phyloP scores from a whole-genome alignment of 1,140 invertebrate species.

The Eciton burchellii region DNA sequence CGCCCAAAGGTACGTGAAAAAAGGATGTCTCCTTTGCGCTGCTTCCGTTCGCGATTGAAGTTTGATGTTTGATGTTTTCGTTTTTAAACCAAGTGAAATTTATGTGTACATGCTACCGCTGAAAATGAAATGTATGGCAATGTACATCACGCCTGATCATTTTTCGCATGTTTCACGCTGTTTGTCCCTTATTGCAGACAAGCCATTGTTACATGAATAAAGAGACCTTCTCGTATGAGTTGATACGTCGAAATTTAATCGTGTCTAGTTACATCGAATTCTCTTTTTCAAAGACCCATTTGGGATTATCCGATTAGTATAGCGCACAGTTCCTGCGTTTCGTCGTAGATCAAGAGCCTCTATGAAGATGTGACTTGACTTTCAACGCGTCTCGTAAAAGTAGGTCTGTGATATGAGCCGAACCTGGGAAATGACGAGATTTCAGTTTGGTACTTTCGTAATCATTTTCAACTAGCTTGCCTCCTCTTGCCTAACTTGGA shows the following conservation, averaged over 20 bases:
- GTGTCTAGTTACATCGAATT: neutral
- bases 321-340: neutral
- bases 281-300: neutral
- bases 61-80: neutral
- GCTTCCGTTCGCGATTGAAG: neutral
- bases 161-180: neutral
- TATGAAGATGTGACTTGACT: slow-evolving; percentile 4
- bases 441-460: neutral
- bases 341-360: neutral
- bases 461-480: neutral
- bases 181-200: too few relatives aligned
- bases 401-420: neutral
- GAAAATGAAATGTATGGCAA: neutral
- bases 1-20: slow-evolving; percentile 70
- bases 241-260: neutral
- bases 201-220: too few relatives aligned
- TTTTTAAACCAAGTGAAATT: neutral
- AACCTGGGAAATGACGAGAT: neutral
- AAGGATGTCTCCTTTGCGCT: neutral
- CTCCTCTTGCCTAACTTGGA: neutral
- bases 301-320: neutral
- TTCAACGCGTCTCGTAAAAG: neutral
- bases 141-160: neutral
- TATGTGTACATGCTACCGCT: neutral
- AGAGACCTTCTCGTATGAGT: neutral